Evolutionary conservation across 1,140 invertebrate genomes (phyloP).

Genomic region (Microplitis demolitor): DNA sequence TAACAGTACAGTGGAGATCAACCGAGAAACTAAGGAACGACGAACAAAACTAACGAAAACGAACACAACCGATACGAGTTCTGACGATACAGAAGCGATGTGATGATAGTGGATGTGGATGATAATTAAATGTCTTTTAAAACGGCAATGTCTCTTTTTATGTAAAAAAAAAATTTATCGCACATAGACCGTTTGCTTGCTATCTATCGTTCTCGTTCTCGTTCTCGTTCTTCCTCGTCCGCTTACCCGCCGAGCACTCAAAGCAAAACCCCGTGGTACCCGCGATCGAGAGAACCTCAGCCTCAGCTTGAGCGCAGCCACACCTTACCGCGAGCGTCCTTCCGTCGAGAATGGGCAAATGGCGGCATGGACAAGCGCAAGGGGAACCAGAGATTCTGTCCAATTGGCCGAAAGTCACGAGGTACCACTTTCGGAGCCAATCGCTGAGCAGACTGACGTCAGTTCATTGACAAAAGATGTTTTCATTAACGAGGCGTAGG

Average conservation of each 20-base stretch:
- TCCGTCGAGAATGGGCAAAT: constrained; percentile 54
- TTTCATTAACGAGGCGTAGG: constrained; percentile 58
- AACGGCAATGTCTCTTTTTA: too few species aligned
- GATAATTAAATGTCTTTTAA: too few species aligned
- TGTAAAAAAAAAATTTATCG: too few species aligned
- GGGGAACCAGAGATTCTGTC: constrained; percentile 26
- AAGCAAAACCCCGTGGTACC: neutral
- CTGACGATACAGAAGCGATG: too few species aligned
- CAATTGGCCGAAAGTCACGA: constrained; percentile 56
- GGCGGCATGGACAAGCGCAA: constrained; percentile 32
- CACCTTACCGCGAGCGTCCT: constrained; percentile 50
- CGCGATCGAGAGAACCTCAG: neutral
- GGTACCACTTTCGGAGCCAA: constrained; percentile 45
- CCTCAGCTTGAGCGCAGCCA: constrained; percentile 32
- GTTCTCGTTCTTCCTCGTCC: too few species aligned
- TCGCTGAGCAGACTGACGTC: constrained; percentile 54
- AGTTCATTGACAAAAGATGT: constrained; percentile 64
- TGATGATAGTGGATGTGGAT: too few species aligned
- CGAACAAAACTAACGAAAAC: too few species aligned
- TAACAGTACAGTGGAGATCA: too few species aligned
- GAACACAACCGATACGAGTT: too few species aligned
- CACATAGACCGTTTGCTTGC: too few species aligned
- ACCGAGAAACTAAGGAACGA: too few species aligned
- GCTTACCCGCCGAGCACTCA: neutral
- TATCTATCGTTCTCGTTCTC: too few species aligned